Conservation (phyloP, 53 echinoderm and acorn worm species). For the Holothuria leucospilota region DNA sequence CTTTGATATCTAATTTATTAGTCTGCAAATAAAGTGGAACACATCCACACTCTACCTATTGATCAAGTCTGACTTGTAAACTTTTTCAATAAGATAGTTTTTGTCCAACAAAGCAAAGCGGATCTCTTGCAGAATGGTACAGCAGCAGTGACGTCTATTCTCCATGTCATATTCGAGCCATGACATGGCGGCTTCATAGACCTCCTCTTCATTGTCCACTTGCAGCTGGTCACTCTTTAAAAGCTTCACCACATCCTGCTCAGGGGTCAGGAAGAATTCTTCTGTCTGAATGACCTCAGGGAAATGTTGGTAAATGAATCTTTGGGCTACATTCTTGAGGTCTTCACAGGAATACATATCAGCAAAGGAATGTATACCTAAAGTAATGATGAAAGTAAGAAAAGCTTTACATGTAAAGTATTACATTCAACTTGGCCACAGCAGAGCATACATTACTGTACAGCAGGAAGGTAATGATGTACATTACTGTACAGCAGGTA, state of each 20-base stretch:
- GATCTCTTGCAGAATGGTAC: conserved; percentile 82
- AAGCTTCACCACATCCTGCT: conserved; percentile 90
- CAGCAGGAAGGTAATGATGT: no score
- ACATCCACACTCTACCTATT: conserved; percentile 17
- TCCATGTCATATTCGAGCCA: conserved; percentile 90
- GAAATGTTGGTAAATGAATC: conserved; percentile 99
- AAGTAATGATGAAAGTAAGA: not conserved
- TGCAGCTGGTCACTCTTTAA: conserved; percentile 93
- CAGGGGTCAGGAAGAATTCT: conserved; percentile 93
- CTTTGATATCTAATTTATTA: no score
- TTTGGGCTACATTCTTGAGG: conserved; percentile 85
- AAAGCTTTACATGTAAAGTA: not conserved
- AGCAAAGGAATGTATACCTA: conserved; percentile 99
- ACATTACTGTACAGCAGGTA: no score
- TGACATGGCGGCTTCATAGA: conserved; percentile 90
- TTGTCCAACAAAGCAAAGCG: conserved; percentile 93
- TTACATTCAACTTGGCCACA: no score
- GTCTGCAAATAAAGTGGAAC: no score
- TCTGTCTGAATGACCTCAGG: conserved; percentile 91
- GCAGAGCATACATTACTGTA: no score
- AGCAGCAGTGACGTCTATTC: conserved; percentile 89
- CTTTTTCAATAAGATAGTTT: conserved; percentile 84
- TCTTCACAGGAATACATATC: conserved; percentile 99
- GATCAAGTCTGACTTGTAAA: conserved; percentile 90
- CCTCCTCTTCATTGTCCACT: conserved; percentile 92